Percentiles rank a stretch among this genome's conserved stretches.
These are phyloP conservation scores for Loris lydekkerianus DNA, from an alignment of 2,797 vertebrate genomes.

Conservation along the genomic window DNA sequence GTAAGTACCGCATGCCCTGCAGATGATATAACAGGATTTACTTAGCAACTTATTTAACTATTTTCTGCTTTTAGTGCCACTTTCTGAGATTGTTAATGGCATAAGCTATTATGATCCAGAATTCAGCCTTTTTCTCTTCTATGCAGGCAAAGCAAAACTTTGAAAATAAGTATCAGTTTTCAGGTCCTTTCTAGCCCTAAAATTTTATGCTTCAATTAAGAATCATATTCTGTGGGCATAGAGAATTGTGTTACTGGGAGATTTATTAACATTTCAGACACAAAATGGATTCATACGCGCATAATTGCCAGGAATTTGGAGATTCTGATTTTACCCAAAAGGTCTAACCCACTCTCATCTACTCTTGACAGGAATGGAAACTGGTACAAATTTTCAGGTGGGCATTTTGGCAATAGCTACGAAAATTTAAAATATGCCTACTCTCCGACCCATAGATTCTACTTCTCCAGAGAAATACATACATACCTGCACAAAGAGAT, in stretches of 20 bases:
- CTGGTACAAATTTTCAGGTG: neutral
- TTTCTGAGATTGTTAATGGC: conserved; percentile 61
- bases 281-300: conserved; percentile 22
- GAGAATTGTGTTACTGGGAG: conserved; percentile 47
- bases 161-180: conserved; percentile 22
- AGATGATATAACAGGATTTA: conserved; percentile 75
- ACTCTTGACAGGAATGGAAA: conserved; percentile 57
- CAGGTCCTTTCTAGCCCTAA: conserved; percentile 39
- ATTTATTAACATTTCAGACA: conserved; percentile 65
- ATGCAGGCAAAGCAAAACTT: conserved; percentile 38
- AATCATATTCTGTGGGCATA: conserved; percentile 13
- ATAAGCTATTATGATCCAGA: conserved; percentile 48
- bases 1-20: conserved; percentile 97
- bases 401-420: conserved; percentile 6
- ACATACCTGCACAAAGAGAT: neutral
- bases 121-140: conserved; percentile 56
- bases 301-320: conserved; percentile 58
- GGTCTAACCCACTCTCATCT: neutral
- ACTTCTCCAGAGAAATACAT: conserved; percentile 59
- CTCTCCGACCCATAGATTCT: neutral
- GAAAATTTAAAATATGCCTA: neutral
- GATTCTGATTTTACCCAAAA: conserved; percentile 22
- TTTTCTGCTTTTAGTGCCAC: conserved; percentile 68
- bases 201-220: conserved; percentile 54
- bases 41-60: conserved; percentile 61